A percentile compares a stretch with the other conserved stretches of the same genome.
Conservation (phyloP, 2,888 invertebrate species). For the Hirtodrosophila confusa region DNA sequence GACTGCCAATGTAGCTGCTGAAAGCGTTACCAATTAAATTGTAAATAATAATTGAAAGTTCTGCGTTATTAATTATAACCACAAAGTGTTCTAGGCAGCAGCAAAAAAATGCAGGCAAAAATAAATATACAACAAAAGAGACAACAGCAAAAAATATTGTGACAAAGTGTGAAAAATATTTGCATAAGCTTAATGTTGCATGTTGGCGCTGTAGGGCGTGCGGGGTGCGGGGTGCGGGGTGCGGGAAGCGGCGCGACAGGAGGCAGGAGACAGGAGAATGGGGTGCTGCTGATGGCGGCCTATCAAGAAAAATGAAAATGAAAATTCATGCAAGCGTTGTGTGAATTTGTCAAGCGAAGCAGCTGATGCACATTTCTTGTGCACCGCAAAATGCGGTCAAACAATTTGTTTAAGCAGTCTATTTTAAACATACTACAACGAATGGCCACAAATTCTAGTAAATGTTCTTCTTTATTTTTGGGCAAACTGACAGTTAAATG, state of each 20-base stretch:
- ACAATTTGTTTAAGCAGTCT: slow-evolving; percentile 70
- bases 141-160: slow-evolving; percentile 31
- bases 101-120: not conserved
- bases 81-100: too few relatives aligned
- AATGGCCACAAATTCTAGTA: slow-evolving; percentile 30
- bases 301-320: slow-evolving; percentile 39
- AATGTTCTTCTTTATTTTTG: slow-evolving; percentile 9
- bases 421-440: slow-evolving; percentile 53
- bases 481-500: slow-evolving; percentile 18
- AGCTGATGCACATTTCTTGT: slow-evolving; percentile 72
- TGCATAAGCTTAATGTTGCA: slow-evolving; percentile 66
- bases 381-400: slow-evolving; percentile 68
- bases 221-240: not conserved
- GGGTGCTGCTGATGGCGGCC: not conserved
- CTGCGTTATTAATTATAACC: slow-evolving; percentile 16
- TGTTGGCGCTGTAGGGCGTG: slow-evolving; percentile 1
- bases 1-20: not conserved
- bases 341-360: slow-evolving; percentile 67
- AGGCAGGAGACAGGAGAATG: too few relatives aligned
- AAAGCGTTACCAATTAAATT: not conserved
- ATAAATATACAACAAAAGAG: slow-evolving; percentile 35
- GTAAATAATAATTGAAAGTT: not conserved
- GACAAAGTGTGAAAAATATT: slow-evolving; percentile 78
- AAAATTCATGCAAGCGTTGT: slow-evolving; percentile 46
- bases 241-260: too few relatives aligned